Percentiles rank a stretch among this genome's conserved stretches.
Evolutionary conservation across 2,797 vertebrate genomes (phyloP).

Genomic region (Enteromius thamalakanensis): DNA sequence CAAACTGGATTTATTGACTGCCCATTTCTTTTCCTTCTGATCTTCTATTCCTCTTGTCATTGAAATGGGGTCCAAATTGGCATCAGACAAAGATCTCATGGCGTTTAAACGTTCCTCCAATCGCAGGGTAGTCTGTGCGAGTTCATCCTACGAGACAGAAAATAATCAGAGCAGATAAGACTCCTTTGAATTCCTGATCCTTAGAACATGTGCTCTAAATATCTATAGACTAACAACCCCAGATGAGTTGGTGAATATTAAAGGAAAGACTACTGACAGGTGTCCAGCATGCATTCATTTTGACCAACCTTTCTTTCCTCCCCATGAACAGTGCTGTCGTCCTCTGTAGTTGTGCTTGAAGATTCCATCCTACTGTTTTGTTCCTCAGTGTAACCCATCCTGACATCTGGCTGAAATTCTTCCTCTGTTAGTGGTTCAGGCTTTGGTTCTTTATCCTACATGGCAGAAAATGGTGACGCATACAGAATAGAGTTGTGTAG

Average conservation of each 20-base stretch:
- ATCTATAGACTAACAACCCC: neutral
- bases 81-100: neutral
- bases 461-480: neutral
- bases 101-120: neutral
- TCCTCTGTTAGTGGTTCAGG: neutral
- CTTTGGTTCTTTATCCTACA: neutral
- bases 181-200: neutral
- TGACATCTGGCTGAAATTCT: neutral
- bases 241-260: neutral
- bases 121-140: slow-evolving; percentile 1
- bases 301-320: slow-evolving; percentile 11
- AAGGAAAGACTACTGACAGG: neutral
- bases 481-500: neutral
- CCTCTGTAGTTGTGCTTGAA: slow-evolving; percentile 19
- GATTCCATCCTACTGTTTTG: neutral
- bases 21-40: neutral
- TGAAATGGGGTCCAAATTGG: neutral
- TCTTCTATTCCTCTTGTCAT: neutral
- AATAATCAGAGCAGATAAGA: neutral
- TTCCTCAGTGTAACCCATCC: neutral
- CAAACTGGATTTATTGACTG: slow-evolving; percentile 15
- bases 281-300: neutral
- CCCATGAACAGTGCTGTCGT: neutral
- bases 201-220: neutral
- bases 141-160: neutral